Percentiles rank a stretch among this genome's conserved stretches.
phyloP scores from a whole-genome alignment of 2,113 vertebrate species.

The Cacatua alba region DNA sequence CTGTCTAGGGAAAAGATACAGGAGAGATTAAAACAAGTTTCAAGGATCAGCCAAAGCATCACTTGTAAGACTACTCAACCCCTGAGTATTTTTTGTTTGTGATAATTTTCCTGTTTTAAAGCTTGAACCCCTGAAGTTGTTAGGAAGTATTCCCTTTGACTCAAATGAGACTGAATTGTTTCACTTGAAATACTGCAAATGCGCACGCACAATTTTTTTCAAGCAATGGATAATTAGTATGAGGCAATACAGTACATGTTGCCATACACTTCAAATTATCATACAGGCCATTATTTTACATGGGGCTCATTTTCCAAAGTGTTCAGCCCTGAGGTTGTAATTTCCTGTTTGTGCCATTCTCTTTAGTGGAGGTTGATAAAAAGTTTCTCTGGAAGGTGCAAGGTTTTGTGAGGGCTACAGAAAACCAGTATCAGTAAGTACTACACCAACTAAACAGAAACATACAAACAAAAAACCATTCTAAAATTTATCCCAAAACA shows the following conservation, averaged over 20 bases:
- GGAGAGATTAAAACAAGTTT: background rate
- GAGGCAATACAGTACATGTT: background rate
- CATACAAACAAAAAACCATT: background rate
- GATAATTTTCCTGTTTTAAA: background rate
- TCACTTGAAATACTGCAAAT: background rate
- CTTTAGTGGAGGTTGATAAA: background rate
- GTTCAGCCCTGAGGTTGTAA: background rate
- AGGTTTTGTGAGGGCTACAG: background rate
- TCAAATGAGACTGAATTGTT: background rate
- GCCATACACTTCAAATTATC: background rate
- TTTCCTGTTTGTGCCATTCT: background rate
- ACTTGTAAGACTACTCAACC: background rate
- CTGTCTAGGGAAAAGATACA: conserved; percentile 42
- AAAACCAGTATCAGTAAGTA: background rate
- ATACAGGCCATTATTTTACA: background rate
- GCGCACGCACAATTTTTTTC: background rate
- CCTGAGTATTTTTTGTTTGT: background rate
- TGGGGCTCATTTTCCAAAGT: background rate
- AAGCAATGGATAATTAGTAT: background rate
- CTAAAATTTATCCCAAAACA: background rate
- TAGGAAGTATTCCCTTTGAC: background rate
- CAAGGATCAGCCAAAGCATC: background rate
- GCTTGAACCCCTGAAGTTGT: background rate
- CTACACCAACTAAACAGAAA: background rate
- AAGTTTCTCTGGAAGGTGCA: background rate